Evolutionary conservation across 1,140 invertebrate genomes (phyloP), one percentile per base, ranked within the genome.

Genomic region (Pararge aegeria): DNA sequence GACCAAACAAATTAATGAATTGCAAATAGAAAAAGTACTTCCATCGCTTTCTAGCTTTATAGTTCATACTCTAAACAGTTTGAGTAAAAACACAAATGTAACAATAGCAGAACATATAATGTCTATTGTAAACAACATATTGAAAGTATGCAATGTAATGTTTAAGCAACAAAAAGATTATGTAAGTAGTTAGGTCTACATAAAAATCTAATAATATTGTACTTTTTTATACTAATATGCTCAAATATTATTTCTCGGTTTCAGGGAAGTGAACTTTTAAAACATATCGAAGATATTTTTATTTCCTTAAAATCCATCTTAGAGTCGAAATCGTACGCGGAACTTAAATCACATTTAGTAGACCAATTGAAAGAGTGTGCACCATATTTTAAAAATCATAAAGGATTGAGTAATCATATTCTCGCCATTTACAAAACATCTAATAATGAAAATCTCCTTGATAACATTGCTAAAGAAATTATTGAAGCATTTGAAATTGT

Each of bases 141-240:
- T 63, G 19, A 56, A 57, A 40, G 9, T 53, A 13, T 30, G 27
- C 16, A n/a, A 16, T 19, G 13, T 30, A 30, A 1, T 61, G 5
- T 49, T 20, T 65, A 55, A 54, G 19, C 55, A 54, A 9, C 37
- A 6, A 52, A 12, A 24, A 54, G 34, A 55, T 15, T 24, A 55
- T 58, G 75, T 77, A 63, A 67, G 69, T 74, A 58, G 30, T 42
- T 10, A 13, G n/a, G n/a, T n/a, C n/a, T n/a, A n/a, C n/a, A n/a
- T n/a, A n/a, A n/a, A n/a, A n/a, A n/a, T n/a, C n/a, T n/a, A 24
- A 24, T 24, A 24, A 24, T 49, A 9, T 21, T 37, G 34, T 10
- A 37, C 12, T 37, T n/a, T 12, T 5, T 37, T 19, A 24, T 7
- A 4, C 7, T 18, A 44, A 19, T 7, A n/a, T n/a, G n/a, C n/a